Evolutionary conservation across 2,797 vertebrate genomes (phyloP), one percentile per base, ranked within the genome.

Genomic region (Psittacula echo): DNA sequence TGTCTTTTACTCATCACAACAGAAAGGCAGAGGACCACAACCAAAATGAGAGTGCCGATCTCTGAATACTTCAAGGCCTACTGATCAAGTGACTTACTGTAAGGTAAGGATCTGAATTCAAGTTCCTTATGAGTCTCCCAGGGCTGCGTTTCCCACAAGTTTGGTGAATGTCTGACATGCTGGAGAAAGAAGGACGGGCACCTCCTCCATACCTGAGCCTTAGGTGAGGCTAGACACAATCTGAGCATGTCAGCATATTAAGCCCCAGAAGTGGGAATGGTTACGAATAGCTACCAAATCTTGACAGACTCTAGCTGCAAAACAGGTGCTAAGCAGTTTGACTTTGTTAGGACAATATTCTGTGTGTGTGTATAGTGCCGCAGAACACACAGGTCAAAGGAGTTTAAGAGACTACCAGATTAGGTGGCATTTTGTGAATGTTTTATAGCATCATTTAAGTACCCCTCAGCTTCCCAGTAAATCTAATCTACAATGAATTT

Each of bases 401-500:
- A 56, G 15, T 37, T 56, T 44, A 80, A 72, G 21, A 86, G 45
- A 7, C 32, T 50, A n/a, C 13, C 34, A 81, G 50, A 53, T 32
- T 12, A 78, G 13, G 45, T 3, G 0, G 2, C 37, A n/a, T 90
- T 94, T 78, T 85, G 41, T 74, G 56, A 64, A 74, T 0, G 0
- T 20, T 13, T 85, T 56, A 34, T 1, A 47, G 47, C 45, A 72
- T 48, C 26, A 39, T 32, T 51, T 78, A 87, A 60, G 23, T 24
- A 37, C n/a, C n/a, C 10, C 16, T 60, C n/a, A 60, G 56, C 56
- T 34, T 72, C 37, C 54, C 17, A 53, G 26, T 20, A 26, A 84
- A 81, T 44, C 27, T 62, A 66, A 58, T 30, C 34, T 39, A 70
- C 30, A 84, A 51, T 68, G 58, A 65, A 66, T 48, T 84, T 60